Conservation (phyloP, 2,797 vertebrate species). For the Hyperoplus immaculatus region DNA sequence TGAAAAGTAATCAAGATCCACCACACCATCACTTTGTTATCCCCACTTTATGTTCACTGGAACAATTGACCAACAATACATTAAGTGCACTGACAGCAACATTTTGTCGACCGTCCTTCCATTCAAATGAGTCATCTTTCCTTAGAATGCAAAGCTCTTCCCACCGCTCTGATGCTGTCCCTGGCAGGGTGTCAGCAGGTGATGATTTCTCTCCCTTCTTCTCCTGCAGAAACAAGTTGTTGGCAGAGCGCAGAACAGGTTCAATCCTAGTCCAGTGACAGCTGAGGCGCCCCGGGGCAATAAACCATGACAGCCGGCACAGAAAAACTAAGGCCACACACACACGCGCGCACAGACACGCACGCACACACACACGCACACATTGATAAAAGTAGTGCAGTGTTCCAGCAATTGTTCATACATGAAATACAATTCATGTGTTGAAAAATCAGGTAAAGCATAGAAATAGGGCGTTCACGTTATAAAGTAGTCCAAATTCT, state of each 20-base stretch:
- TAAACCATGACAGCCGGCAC: slow-evolving; percentile 72
- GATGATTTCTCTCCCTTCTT: slow-evolving; percentile 49
- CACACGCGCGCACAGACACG: slow-evolving; percentile 11
- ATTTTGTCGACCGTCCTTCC: no score
- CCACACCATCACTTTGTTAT: not conserved
- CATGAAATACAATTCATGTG: not conserved
- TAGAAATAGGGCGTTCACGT: not conserved
- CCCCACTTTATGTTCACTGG: no score
- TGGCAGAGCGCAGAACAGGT: slow-evolving; percentile 61
- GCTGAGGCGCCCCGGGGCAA: slow-evolving; percentile 70
- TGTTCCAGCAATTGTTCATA: not conserved
- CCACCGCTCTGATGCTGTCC: not conserved
- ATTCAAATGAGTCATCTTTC: slow-evolving; percentile 16
- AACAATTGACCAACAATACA: not conserved
- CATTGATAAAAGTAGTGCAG: no score
- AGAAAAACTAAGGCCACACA: slow-evolving; percentile 60
- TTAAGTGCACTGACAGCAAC: not conserved
- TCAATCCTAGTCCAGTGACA: slow-evolving; percentile 66
- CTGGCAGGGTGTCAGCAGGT: slow-evolving; percentile 65
- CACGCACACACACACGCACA: not conserved
- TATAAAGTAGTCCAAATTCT: not conserved
- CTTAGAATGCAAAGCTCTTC: slow-evolving; percentile 5
- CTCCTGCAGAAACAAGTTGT: slow-evolving; percentile 57
- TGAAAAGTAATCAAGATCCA: not conserved
- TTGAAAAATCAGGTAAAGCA: not conserved